A percentile compares a stretch with the other conserved stretches of the same genome.
These are phyloP conservation scores for Aldabrachelys gigantea DNA, from an alignment of 2,113 vertebrate genomes.

Conservation along the genomic window DNA sequence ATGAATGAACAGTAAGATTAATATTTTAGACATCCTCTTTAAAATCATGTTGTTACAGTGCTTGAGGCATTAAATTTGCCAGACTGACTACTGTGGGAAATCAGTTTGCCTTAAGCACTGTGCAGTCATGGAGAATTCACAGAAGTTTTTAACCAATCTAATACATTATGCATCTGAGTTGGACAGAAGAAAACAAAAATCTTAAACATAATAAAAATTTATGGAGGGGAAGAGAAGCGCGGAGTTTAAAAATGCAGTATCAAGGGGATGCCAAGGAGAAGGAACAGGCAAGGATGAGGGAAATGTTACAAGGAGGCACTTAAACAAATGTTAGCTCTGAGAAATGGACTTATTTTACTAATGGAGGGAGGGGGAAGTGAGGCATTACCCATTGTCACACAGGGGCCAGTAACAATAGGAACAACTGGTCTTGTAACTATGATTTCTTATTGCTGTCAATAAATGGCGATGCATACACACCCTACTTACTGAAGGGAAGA, in stretches of 20 bases:
- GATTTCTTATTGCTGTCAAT: fast-evolving
- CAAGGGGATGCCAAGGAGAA: conserved; percentile 19
- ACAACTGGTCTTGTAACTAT: not conserved
- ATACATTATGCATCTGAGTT: conserved; percentile 58
- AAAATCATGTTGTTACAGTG: conserved; percentile 62
- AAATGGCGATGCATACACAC: fast-evolving
- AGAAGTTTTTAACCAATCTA: conserved; percentile 49
- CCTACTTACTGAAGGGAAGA: fast-evolving
- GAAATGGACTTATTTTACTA: not conserved
- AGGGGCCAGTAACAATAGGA: not conserved
- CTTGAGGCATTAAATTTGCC: conserved; percentile 66
- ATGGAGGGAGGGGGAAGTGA: not conserved
- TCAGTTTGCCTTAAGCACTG: conserved; percentile 55
- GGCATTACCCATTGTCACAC: not conserved
- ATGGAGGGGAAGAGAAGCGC: not conserved
- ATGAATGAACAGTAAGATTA: conserved; percentile 15
- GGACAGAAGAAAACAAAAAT: conserved; percentile 25
- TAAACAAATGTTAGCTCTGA: not conserved
- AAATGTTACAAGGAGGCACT: conserved; percentile 1
- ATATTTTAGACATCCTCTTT: conserved; percentile 66
- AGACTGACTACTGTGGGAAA: conserved; percentile 56
- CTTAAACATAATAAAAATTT: conserved; percentile 17
- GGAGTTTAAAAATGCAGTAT: conserved; percentile 46
- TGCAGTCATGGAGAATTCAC: conserved; percentile 39
- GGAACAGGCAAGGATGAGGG: not conserved